Conservation (phyloP, 2,113 vertebrate species). For the Austrofundulus limnaeus region DNA sequence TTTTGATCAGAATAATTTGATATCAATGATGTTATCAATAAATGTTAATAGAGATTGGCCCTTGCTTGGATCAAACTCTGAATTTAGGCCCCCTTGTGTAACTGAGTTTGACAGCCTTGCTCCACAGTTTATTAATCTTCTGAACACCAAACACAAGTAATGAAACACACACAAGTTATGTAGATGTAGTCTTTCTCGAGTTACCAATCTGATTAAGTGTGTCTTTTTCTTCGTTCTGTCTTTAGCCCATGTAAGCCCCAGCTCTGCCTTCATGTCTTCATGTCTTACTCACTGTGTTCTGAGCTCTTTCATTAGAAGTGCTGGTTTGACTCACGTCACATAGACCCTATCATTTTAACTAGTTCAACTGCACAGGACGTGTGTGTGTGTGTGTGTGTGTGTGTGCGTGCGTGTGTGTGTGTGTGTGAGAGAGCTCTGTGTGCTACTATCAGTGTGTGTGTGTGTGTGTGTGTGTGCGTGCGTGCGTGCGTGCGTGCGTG, state of each 20-base stretch:
- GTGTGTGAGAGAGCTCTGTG: too few relatives aligned
- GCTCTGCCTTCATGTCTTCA: conserved; percentile 14
- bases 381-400: conserved; percentile 15
- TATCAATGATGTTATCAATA: too few relatives aligned
- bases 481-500: too few relatives aligned
- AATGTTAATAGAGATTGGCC: too few relatives aligned
- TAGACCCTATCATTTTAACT: conserved; percentile 5
- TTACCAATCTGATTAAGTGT: conserved; percentile 52
- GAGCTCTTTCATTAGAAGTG: conserved; percentile 9
- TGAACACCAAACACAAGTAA: conserved; percentile 9
- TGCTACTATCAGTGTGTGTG: too few relatives aligned
- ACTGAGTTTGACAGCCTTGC: too few relatives aligned
- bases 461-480: too few relatives aligned
- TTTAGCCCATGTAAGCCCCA: background rate
- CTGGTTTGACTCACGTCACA: conserved; percentile 29
- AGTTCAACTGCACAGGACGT: conserved; percentile 6
- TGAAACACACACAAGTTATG: conserved; percentile 8
- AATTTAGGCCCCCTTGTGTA: too few relatives aligned
- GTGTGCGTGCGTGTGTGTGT: too few relatives aligned
- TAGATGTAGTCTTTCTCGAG: conserved; percentile 27
- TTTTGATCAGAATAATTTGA: too few relatives aligned
- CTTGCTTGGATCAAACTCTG: too few relatives aligned
- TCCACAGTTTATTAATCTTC: conserved; percentile 13
- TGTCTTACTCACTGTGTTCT: conserved; percentile 13
- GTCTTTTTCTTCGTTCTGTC: background rate